These are phyloP conservation scores for Apocrypta bakeri DNA, from an alignment of 1,140 invertebrate species.

Conservation along the genomic window DNA sequence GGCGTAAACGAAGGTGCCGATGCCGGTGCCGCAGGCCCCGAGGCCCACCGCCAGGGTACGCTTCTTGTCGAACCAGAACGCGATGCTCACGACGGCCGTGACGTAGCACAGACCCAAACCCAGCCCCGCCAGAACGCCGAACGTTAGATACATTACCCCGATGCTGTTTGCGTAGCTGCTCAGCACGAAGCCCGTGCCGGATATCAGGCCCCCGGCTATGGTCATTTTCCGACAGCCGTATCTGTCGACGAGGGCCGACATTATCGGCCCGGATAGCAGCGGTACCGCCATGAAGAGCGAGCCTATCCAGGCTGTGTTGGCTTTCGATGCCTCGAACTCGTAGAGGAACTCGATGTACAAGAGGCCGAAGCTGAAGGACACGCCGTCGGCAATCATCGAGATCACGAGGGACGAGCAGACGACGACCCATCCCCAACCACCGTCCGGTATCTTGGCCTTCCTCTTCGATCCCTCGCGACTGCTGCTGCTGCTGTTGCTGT, in stretches of 20 bases:
- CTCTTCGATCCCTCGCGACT: slow-evolving; percentile 62
- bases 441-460: slow-evolving; percentile 80
- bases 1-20: slow-evolving; percentile 90
- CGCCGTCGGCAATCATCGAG: slow-evolving; percentile 95
- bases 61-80: slow-evolving; percentile 94
- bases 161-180: slow-evolving; percentile 86
- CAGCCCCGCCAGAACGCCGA: slow-evolving; percentile 86
- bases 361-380: slow-evolving; percentile 94
- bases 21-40: slow-evolving; percentile 94
- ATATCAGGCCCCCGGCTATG: slow-evolving; percentile 86
- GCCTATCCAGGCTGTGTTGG: slow-evolving; percentile 93
- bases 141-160: slow-evolving; percentile 87
- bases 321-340: slow-evolving; percentile 87
- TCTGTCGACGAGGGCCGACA: slow-evolving; percentile 90
- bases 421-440: slow-evolving; percentile 88
- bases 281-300: slow-evolving; percentile 94
- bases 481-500: slow-evolving; percentile 22
- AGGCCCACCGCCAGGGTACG: slow-evolving; percentile 94
- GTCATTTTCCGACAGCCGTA: slow-evolving; percentile 89
- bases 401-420: slow-evolving; percentile 90
- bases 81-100: slow-evolving; percentile 95
- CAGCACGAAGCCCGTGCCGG: slow-evolving; percentile 86
- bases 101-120: slow-evolving; percentile 97
- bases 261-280: slow-evolving; percentile 89
- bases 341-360: slow-evolving; percentile 91